phyloP scores from a whole-genome alignment of 2,888 invertebrate species.

The Eupithecia centaureata region DNA sequence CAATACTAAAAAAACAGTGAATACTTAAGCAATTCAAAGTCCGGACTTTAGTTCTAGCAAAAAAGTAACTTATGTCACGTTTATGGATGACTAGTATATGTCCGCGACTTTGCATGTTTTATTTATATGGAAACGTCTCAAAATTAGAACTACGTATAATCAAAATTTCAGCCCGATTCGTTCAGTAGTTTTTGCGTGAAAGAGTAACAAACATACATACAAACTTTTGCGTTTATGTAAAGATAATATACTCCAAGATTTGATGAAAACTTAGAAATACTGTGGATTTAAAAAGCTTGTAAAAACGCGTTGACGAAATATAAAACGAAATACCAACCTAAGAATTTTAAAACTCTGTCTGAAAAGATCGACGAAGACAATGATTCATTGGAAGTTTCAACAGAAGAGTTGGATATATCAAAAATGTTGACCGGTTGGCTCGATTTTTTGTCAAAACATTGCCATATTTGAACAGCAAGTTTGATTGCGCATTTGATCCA shows the following conservation, averaged over 20 bases:
- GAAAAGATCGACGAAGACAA: background rate
- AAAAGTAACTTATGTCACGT: too few species aligned
- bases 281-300: background rate
- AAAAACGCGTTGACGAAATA: background rate
- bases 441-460: background rate
- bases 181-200: too few species aligned
- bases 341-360: background rate
- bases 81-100: too few species aligned
- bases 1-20: too few species aligned
- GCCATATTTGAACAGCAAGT: background rate
- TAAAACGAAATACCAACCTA: background rate
- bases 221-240: too few species aligned
- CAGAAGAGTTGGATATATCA: background rate
- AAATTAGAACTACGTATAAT: too few species aligned
- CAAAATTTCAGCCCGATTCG: too few species aligned
- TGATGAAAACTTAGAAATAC: background rate
- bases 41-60: too few species aligned
- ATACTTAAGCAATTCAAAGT: too few species aligned
- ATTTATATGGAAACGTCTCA: too few species aligned
- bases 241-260: background rate
- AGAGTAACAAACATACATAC: too few species aligned
- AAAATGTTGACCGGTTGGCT: background rate
- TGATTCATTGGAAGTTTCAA: background rate
- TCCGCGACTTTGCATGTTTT: too few species aligned
- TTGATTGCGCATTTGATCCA: constrained; percentile 1